phyloP scores from a whole-genome alignment of 2,797 vertebrate genomes.

The Oreonectes daqikongensis region DNA sequence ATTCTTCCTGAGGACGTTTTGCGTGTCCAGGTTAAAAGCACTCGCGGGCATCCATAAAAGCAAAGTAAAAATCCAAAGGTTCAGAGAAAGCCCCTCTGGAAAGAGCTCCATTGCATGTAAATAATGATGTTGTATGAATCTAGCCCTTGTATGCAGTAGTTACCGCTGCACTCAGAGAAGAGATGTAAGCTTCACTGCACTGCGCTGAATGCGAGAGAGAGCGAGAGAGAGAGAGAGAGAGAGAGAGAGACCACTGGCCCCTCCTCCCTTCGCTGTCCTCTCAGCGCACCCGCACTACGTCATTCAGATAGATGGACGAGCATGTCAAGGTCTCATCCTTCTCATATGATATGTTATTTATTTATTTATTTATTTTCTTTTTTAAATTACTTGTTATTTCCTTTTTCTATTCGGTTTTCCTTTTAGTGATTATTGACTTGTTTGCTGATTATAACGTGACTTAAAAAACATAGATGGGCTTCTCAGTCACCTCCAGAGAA shows the following conservation, averaged over 20 bases:
- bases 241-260: not conserved
- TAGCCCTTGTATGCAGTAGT: conserved; percentile 15
- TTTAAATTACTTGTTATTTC: too few relatives aligned
- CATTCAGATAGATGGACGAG: conserved; percentile 1
- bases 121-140: not conserved
- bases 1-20: conserved; percentile 81
- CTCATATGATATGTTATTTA: not conserved
- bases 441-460: too few relatives aligned
- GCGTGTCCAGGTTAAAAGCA: conserved; percentile 88
- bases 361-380: too few relatives aligned
- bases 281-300: conserved; percentile 4
- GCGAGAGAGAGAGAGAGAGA: conserved; percentile 5
- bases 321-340: not conserved
- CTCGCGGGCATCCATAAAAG: conserved; percentile 54
- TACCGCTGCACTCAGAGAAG: conserved; percentile 21
- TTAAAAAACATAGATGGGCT: not conserved
- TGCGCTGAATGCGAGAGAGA: conserved; percentile 20
- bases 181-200: conserved; percentile 17
- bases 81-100: conserved; percentile 24
- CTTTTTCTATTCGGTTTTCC: too few relatives aligned
- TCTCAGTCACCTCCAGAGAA: not conserved
- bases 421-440: too few relatives aligned
- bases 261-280: conserved; percentile 30
- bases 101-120: conserved; percentile 62
- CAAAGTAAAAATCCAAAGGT: conserved; percentile 48